Base-by-base conservation (phyloP, 2,888 invertebrate species). In the Lasius platythorax region DNA sequence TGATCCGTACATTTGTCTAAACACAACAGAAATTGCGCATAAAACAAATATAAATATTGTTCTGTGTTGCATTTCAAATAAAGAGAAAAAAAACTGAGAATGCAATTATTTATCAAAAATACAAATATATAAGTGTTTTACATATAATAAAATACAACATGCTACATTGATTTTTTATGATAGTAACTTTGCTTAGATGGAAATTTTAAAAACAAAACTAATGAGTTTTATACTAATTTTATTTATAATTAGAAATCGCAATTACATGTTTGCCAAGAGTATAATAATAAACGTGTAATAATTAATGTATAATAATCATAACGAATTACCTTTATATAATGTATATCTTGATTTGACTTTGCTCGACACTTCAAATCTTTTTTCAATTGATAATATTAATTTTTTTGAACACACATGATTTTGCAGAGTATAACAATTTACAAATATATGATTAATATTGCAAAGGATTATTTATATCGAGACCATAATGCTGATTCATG, bases 71-170 rank as follows among this genome's bases (percentile, higher is more conserved):
- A 61, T 72, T 61, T 81, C 37, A 18, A 81, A 81, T 72, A 81
- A 72, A 79, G 18, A 66, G 46, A 30, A 23, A n/a, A 46, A 53
- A 18, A 79, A 79, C 28, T 70, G 23, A 33, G 33, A 23, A 50
- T 72, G 46, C 18, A 50, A 72, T 79, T 40, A 58, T 79, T 79
- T 72, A 79, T 70, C 70, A 61, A 81, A 61, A 72, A 61, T 72
- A 72, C 58, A 70, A 46, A 28, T 30, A 40, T 28, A 30, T 28
- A 0, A 28, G 3, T 46, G 3, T 40, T 78, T 75, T 75, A 75
- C 40, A 61, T 61, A 30, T 40, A 61, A 61, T 3, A 43, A 53
- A 28, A n/a, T 33, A 75, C 23, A 50, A 23, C 23, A 50, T 33
- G 18, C 9, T n/a, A 37, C 11, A 23, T 30, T 18, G 9, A 64